Conservation (phyloP, 2,888 invertebrate species). For the Octonoba sinensis region DNA sequence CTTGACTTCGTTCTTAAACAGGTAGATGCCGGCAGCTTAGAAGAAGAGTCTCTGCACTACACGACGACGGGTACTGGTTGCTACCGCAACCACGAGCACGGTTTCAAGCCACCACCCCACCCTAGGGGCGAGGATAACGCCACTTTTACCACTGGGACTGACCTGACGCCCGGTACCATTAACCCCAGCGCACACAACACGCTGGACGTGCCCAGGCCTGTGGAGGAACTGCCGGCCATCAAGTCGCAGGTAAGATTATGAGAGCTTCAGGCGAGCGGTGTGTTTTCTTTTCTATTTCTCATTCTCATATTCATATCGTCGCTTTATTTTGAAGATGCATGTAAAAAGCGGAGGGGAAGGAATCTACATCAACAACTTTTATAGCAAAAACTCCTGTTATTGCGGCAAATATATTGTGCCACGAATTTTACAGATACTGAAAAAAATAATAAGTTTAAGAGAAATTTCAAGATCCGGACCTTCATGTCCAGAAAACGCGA, state of each 20-base stretch:
- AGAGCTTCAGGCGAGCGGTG: background rate
- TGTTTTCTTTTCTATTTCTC: background rate
- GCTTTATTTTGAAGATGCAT: no score
- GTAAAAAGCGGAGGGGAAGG: no score
- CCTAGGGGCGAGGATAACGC: slow-evolving; percentile 67
- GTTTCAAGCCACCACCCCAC: slow-evolving; percentile 66
- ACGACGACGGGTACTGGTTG: slow-evolving; percentile 72
- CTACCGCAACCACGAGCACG: slow-evolving; percentile 71
- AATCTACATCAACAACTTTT: no score
- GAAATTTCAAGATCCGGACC: no score
- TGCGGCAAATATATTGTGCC: no score
- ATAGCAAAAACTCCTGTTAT: no score
- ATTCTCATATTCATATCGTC: no score
- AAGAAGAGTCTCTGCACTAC: slow-evolving; percentile 66
- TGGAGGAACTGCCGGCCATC: slow-evolving; percentile 60
- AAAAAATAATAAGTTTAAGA: no score
- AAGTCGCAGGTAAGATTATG: slow-evolving; percentile 23
- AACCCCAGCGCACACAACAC: slow-evolving; percentile 69
- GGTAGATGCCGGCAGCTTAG: slow-evolving; percentile 66
- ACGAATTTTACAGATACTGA: no score
- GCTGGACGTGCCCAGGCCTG: slow-evolving; percentile 67
- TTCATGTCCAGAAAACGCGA: no score
- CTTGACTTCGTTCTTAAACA: background rate
- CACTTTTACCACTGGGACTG: slow-evolving; percentile 30
- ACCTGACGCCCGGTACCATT: slow-evolving; percentile 37